A percentile compares a stretch with the other conserved stretches of the same genome.
Evolutionary conservation across 2,797 vertebrate species (phyloP).

Genomic region (Tokudaia muenninki): DNA sequence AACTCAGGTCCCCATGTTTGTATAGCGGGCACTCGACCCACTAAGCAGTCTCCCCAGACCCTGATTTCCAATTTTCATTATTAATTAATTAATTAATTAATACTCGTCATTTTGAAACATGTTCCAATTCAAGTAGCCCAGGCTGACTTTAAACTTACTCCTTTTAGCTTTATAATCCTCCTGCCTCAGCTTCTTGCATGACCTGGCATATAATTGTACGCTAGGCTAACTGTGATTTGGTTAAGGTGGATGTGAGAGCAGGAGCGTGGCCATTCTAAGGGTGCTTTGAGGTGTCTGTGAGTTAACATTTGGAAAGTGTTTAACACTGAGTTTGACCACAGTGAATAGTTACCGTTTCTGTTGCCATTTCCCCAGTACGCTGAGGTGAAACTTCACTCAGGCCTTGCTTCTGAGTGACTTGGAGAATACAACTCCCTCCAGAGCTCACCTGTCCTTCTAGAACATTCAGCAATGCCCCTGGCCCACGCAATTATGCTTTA

Average conservation of each 20-base stretch:
- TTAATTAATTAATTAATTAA: background rate
- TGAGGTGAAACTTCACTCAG: background rate
- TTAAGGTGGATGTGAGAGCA: background rate
- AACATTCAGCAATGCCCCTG: background rate
- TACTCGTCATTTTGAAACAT: background rate
- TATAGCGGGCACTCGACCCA: background rate
- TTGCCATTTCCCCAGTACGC: conserved; percentile 53
- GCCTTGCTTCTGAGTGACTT: background rate
- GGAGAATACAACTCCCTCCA: background rate
- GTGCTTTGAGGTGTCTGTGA: background rate
- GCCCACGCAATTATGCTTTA: background rate
- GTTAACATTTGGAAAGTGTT: background rate
- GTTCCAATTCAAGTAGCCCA: background rate
- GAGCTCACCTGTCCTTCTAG: background rate
- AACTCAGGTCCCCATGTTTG: background rate
- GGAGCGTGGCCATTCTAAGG: background rate
- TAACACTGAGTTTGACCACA: background rate
- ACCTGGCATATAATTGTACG: background rate
- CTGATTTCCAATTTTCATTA: background rate
- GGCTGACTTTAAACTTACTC: background rate
- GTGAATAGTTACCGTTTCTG: background rate
- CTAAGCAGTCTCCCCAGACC: background rate
- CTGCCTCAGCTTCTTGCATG: background rate
- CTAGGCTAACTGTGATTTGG: background rate
- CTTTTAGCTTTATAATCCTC: background rate